phyloP scores from a whole-genome alignment of 37 sponge, comb jelly and placozoan species.

The Eunapius fragilis region DNA sequence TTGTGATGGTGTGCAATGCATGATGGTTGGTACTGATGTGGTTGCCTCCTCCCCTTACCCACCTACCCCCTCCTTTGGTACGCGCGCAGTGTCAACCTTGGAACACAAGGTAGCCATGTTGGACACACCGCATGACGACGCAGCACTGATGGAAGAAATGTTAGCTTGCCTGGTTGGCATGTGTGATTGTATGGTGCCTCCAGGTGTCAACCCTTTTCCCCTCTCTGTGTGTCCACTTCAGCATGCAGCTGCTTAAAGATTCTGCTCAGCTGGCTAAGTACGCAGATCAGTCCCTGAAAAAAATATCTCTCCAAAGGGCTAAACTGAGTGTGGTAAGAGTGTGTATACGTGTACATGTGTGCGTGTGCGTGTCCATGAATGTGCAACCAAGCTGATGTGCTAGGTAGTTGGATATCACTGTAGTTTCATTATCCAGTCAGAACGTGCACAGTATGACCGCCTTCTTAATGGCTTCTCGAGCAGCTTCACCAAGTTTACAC shows the following conservation, averaged over 20 bases:
- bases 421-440: slow-evolving; percentile 10
- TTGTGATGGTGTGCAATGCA: background rate
- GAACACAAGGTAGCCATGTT: background rate
- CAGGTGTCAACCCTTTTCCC: background rate
- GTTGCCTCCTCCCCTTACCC: no score
- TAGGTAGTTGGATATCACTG: background rate
- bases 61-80: background rate
- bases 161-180: background rate
- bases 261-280: slow-evolving; percentile 72
- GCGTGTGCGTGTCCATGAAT: no score
- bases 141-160: background rate
- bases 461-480: slow-evolving; percentile 39
- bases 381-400: no score
- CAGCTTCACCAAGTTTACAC: slow-evolving; percentile 37
- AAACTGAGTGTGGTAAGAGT: slow-evolving; percentile 21
- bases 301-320: slow-evolving; percentile 15
- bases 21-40: background rate
- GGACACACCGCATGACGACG: background rate
- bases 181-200: background rate
- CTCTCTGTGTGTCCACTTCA: background rate
- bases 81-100: background rate
- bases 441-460: slow-evolving; percentile 39
- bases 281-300: slow-evolving; percentile 47
- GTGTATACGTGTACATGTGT: slow-evolving; percentile 3
- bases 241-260: slow-evolving; percentile 44